Conservation (phyloP, 2,113 vertebrate species). For the Corvus cornix region DNA sequence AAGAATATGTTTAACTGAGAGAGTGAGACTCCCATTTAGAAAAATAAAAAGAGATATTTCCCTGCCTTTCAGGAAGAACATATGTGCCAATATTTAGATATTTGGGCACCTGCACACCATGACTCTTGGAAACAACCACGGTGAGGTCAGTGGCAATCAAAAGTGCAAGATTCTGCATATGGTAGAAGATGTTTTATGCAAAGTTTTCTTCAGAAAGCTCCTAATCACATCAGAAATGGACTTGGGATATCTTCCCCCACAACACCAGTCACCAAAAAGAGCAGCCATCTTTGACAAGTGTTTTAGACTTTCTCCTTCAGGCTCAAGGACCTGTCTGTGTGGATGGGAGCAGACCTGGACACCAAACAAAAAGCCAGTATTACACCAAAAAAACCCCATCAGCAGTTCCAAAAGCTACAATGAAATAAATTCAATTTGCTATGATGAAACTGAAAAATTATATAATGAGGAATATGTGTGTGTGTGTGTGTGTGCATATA, state of each 20-base stretch:
- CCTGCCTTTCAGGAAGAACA: background rate
- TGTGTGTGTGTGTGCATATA: fast-evolving
- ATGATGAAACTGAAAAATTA: background rate
- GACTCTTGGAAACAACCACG: background rate
- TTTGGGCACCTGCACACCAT: background rate
- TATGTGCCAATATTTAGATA: background rate
- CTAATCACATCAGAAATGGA: background rate
- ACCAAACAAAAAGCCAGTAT: background rate
- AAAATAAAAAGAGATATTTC: background rate
- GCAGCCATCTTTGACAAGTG: background rate
- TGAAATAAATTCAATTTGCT: background rate
- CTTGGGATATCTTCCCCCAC: too few species aligned
- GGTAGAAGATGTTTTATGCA: background rate
- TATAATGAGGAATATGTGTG: background rate
- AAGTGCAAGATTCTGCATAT: background rate
- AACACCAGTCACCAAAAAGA: background rate
- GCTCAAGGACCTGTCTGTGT: background rate
- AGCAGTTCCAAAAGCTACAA: background rate
- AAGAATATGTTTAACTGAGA: background rate
- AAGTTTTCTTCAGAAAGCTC: background rate
- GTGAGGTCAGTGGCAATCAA: background rate
- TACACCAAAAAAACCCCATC: background rate
- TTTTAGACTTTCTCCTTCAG: background rate
- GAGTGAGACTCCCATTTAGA: background rate
- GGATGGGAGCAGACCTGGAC: background rate